Conservation (phyloP, 2,113 vertebrate genomes). For the Malurus alboscapulatus region DNA sequence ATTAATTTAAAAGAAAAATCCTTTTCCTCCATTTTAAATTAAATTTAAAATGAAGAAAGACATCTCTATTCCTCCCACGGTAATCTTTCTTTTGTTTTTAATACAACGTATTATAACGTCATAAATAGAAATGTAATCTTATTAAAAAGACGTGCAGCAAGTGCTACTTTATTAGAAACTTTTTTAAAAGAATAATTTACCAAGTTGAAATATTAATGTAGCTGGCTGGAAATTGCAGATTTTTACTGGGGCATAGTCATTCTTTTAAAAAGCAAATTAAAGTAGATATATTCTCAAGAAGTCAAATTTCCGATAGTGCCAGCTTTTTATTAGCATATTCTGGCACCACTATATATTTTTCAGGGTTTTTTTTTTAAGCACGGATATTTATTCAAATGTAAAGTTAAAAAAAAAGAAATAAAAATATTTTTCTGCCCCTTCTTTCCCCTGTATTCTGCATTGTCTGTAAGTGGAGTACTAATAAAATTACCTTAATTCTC, state of each 20-base stretch:
- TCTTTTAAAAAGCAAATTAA: slow-evolving; percentile 13
- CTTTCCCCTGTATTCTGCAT: not conserved
- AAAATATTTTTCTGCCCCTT: accelerated
- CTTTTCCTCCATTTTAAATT: slow-evolving; percentile 52
- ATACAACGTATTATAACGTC: slow-evolving; percentile 31
- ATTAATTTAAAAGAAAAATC: slow-evolving; percentile 57
- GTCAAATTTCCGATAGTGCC: not conserved
- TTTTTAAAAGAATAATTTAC: slow-evolving; percentile 25
- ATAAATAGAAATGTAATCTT: slow-evolving; percentile 60
- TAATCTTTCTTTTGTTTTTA: slow-evolving; percentile 64
- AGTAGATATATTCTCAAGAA: not conserved
- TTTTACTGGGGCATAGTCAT: not conserved
- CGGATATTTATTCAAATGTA: not conserved
- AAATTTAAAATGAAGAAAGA: slow-evolving; percentile 55
- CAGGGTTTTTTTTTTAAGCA: not conserved
- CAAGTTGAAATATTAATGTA: slow-evolving; percentile 51
- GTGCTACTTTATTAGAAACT: slow-evolving; percentile 50
- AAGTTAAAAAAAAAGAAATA: not conserved
- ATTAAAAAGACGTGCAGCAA: slow-evolving; percentile 32
- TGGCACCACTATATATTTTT: not conserved
- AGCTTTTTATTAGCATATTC: not conserved
- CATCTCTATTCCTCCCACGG: not conserved
- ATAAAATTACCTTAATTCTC: not conserved
- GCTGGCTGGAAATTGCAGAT: not conserved
- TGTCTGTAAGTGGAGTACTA: not conserved